Evolutionary conservation across 2,888 invertebrate genomes (phyloP), one percentile per base, ranked within the genome.

Genomic region (Drosophila antonietae): DNA sequence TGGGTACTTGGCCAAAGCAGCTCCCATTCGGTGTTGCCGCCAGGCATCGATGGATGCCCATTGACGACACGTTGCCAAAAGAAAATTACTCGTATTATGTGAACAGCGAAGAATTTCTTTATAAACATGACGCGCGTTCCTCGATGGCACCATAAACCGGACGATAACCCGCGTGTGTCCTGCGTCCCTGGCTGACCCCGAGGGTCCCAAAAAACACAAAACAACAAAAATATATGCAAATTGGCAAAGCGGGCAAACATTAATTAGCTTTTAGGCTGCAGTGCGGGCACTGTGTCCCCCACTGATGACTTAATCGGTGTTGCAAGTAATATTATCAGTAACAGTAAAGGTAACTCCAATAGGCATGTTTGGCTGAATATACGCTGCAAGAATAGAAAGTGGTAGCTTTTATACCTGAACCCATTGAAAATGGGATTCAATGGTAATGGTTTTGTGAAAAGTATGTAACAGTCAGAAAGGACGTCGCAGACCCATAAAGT

Each of bases 81-180:
- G 67, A 79, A 83, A 83, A 83, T 86, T 73, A 76, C 77, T 49
- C 53, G 55, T 81, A 83, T 86, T 83, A 81, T 66, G 37, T 68
- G 77, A 80, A 59, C 35, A 60, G 73, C 77, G 52, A 70, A 65
- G 87, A 78, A 78, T 72, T 83, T 83, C 84, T 78, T 75, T 80
- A 85, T 79, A 85, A 88, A 81, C 85, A 85, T 87, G 88, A 81
- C 60, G 71, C 60, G 63, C 53, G 51, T 43, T 55, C 39, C 56
- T 53, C 55, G 78, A 78, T 78, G 77, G 75, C 84, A 88, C 88
- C 83, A 84, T 85, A 81, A 84, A 88, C 73, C 71, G 83, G 70
- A 56, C 88, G 85, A 84, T 84, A 84, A 84, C 84, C 84, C 58
- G 62, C 53, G 35, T 67, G 80, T 57, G 52, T n/a, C 67, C 65